A percentile compares a stretch with the other conserved stretches of the same genome.
These are phyloP conservation scores for Hydrotaea cyrtoneurina DNA, from an alignment of 2,888 invertebrate genomes.

Conservation along the genomic window DNA sequence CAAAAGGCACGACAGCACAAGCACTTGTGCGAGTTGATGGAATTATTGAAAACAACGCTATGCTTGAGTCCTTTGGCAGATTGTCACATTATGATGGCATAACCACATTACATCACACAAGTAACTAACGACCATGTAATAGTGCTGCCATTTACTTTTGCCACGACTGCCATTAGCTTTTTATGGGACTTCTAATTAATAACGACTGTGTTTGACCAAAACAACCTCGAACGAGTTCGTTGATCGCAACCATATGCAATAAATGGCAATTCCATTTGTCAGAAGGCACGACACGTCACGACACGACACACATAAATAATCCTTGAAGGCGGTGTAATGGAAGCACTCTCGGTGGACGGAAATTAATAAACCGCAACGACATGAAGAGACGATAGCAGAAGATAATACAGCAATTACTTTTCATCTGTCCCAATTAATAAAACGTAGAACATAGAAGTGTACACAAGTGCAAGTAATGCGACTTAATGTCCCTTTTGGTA, in stretches of 20 bases:
- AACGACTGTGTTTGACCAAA: background rate
- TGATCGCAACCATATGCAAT: background rate
- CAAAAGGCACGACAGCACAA: background rate
- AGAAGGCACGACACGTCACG: background rate
- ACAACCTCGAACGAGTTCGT: background rate
- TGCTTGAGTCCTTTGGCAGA: constrained; percentile 32
- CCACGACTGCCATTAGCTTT: background rate
- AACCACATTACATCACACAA: constrained; percentile 37
- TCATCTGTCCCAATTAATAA: no score
- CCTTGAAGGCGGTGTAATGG: no score
- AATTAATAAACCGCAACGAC: no score
- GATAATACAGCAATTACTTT: no score
- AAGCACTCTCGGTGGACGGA: no score
- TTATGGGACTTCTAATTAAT: background rate
- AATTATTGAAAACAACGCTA: constrained; percentile 23
- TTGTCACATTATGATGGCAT: constrained; percentile 32
- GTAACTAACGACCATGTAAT: constrained; percentile 23
- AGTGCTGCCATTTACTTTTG: background rate
- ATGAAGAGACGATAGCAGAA: no score
- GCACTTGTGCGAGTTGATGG: constrained; percentile 12
- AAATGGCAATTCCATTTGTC: background rate
- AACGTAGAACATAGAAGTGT: no score
- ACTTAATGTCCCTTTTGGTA: no score
- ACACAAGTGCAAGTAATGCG: no score
- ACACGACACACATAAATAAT: background rate